phyloP scores from a whole-genome alignment of 1,140 invertebrate species.

The Habropoda laboriosa region DNA sequence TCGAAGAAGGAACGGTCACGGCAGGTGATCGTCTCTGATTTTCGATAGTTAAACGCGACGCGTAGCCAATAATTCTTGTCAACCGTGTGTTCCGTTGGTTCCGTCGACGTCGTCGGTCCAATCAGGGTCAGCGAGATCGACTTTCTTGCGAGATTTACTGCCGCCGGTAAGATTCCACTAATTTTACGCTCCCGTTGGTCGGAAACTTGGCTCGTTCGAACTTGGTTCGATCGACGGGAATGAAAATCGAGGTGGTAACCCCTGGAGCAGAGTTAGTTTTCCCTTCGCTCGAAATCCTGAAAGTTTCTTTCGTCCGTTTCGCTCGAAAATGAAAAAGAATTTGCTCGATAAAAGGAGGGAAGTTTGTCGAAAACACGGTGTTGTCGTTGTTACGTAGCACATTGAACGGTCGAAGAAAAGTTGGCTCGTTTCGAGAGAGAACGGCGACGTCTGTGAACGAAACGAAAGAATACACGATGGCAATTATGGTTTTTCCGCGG shows the following conservation, averaged over 20 bases:
- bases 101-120: constrained; percentile 42
- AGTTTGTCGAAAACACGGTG: no score
- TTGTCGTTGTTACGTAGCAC: no score
- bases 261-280: no score
- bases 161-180: constrained; percentile 61
- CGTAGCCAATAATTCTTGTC: constrained; percentile 48
- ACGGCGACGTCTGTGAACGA: background rate
- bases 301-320: no score
- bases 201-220: constrained; percentile 48
- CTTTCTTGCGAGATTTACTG: constrained; percentile 63
- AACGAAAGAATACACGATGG: background rate
- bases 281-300: no score
- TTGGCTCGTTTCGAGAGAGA: background rate
- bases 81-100: constrained; percentile 11
- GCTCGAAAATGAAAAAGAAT: no score
- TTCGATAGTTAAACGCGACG: constrained; percentile 24
- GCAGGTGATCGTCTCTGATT: background rate
- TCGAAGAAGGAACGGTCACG: background rate
- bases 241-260: constrained; percentile 29
- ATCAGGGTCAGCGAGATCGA: constrained; percentile 67
- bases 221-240: constrained; percentile 37
- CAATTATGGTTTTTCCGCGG: constrained; percentile 18
- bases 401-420: no score
- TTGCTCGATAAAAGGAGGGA: no score
- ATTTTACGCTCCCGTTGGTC: constrained; percentile 43